A percentile compares a stretch with the other conserved stretches of the same genome.
phyloP scores from a whole-genome alignment of 1,140 invertebrate species.

The Drosophila pectinifera region DNA sequence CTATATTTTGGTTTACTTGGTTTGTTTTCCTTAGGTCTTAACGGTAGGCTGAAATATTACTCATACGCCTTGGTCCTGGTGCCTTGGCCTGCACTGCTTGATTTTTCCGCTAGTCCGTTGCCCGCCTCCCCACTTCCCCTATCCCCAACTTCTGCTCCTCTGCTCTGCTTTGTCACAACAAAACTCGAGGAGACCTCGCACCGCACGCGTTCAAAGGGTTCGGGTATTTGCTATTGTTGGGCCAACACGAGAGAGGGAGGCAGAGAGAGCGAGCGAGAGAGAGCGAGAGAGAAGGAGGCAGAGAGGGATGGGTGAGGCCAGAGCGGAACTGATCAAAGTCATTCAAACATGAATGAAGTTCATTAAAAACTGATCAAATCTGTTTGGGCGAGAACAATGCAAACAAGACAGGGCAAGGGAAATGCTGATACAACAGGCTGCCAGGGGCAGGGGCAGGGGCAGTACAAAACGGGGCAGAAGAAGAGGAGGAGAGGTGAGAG shows the following conservation, averaged over 20 bases:
- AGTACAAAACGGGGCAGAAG: slow-evolving; percentile 22
- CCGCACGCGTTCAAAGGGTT: slow-evolving; percentile 76
- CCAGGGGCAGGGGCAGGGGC: background rate
- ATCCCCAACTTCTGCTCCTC: background rate
- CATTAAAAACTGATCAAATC: slow-evolving; percentile 85
- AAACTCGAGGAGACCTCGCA: slow-evolving; percentile 27
- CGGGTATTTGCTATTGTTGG: slow-evolving; percentile 65
- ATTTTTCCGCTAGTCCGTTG: background rate
- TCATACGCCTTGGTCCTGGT: no score
- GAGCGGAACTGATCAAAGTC: slow-evolving; percentile 84
- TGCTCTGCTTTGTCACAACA: slow-evolving; percentile 43
- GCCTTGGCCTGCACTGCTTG: background rate
- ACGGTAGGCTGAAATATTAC: no score
- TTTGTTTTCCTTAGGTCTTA: no score
- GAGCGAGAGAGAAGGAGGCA: background rate
- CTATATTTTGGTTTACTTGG: no score
- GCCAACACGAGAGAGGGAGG: background rate
- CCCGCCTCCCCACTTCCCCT: background rate
- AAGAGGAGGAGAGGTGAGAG: slow-evolving; percentile 13
- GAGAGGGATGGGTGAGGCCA: slow-evolving; percentile 35
- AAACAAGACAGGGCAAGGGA: slow-evolving; percentile 72
- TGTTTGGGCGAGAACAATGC: slow-evolving; percentile 81
- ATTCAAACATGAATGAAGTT: slow-evolving; percentile 85
- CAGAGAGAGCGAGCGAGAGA: background rate
- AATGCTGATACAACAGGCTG: slow-evolving; percentile 74